Base-by-base conservation (phyloP, 35 echinoderm and acorn worm genomes). In the Heliocidaris tuberculata region DNA sequence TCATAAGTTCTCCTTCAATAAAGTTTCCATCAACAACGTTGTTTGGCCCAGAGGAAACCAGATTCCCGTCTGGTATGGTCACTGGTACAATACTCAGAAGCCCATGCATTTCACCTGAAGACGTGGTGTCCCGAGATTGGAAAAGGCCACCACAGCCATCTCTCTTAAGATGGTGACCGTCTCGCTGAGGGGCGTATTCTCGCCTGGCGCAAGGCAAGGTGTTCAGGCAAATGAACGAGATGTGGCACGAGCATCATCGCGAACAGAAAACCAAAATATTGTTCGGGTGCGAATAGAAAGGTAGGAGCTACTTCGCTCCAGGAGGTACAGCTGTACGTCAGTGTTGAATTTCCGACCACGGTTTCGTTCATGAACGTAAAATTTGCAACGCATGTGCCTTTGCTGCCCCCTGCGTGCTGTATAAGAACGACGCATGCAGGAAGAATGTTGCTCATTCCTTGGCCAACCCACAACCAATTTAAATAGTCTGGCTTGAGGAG, bases 291-390 rank as follows among this genome's bases (percentile, higher is more conserved):
- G n/a, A 95, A 95, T 15, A 47, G 29, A 54, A 52, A 47, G 17
- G n/a, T 15, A 6, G 71, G 47, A 21, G 42, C 48, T 10, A 47
- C 78, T 35, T 88, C 32, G 13, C 35, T 27, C 94, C 78, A 86
- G 31, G 48, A 49, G 9, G 91, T 93, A 93, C 91, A 93, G 91
- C 27, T 93, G 10, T 52, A 59, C 7, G 48, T 13, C 29, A 93
- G 4, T 49, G 78, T 21, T 21, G 89, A 48, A 32, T 85, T 95
- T 21, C 48, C 48, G 29, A 59, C 47, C n/a, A 87, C 27, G 11
- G 94, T 95, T 50, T 95, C 48, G 60, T 95, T 95, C 21, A 95
- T 30, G 85, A 95, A 93, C 13, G 91, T 93, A 59, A 13, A n/a
- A 59, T 59, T 93, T 6, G 50, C 91, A 29, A 93, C 50, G 48